These are phyloP conservation scores for Coendou prehensilis DNA, from an alignment of 2,797 vertebrate genomes.

Conservation along the genomic window DNA sequence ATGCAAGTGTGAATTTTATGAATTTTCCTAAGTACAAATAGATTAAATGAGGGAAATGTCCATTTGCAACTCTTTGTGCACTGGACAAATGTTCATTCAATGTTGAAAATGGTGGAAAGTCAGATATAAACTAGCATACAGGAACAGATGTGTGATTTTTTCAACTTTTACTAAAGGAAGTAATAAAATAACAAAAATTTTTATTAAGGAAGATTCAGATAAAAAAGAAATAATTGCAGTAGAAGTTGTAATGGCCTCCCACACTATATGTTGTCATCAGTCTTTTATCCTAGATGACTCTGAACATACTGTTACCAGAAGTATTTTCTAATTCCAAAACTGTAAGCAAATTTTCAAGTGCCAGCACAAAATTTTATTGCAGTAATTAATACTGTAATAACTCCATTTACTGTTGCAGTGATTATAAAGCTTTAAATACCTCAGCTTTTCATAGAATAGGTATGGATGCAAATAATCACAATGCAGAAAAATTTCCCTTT, in stretches of 20 bases:
- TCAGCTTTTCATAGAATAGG: not conserved
- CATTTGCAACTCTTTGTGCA: not conserved
- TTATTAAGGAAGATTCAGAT: slow-evolving; percentile 1
- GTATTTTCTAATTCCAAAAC: slow-evolving; percentile 43
- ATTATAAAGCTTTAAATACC: slow-evolving; percentile 57
- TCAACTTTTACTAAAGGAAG: slow-evolving; percentile 45
- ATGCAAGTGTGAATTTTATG: slow-evolving; percentile 40
- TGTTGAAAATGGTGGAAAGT: slow-evolving; percentile 47
- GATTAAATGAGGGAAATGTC: not conserved
- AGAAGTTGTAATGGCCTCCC: slow-evolving; percentile 2
- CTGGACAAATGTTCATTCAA: not conserved
- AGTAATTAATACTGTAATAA: slow-evolving; percentile 50
- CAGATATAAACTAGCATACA: not conserved
- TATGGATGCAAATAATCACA: slow-evolving; percentile 38
- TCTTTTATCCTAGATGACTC: slow-evolving; percentile 46
- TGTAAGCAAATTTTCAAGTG: slow-evolving; percentile 57
- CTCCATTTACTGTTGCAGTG: slow-evolving; percentile 38
- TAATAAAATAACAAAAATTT: slow-evolving; percentile 31
- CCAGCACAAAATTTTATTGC: slow-evolving; percentile 18
- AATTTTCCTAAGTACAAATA: slow-evolving; percentile 15
- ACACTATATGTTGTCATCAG: not conserved
- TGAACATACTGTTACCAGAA: slow-evolving; percentile 13
- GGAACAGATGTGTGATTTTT: not conserved
- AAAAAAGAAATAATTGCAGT: slow-evolving; percentile 38
- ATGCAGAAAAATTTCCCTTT: slow-evolving; percentile 28